Evolutionary conservation across 2,797 vertebrate genomes (phyloP), one percentile per base, ranked within the genome.

Genomic region (Intellagama lesueurii): DNA sequence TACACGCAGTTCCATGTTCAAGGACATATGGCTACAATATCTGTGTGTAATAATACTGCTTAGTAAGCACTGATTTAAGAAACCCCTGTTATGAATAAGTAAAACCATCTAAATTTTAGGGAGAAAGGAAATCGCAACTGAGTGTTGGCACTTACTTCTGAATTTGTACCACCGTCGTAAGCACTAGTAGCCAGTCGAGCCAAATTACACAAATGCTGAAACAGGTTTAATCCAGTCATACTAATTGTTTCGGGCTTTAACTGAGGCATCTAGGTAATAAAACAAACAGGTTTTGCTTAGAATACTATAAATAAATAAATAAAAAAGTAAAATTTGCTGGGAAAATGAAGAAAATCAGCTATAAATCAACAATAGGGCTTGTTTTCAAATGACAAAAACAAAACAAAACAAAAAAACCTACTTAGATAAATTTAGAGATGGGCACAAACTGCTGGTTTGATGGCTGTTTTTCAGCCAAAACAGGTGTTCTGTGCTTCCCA

Each of bases 141-240:
- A 75, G n/a, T 44, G 60, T 0, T 7, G 28, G 86, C 87, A 22
- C 95, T 95, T 95, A 99, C 99, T 98, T 99, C 99, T 0, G 98
- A 99, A 97, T 98, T 99, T 94, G 99, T 98, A 91, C 98, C 98
- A 85, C 98, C 99, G 95, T 99, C 99, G 70, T 99, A 98, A 0
- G 99, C 97, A 83, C 99, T 99, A 72, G 99, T 99, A 92, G 99
- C 99, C 91, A 99, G 96, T 2, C 99, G 98, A 81, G 99, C 99
- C 95, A 99, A 97, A 94, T 99, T 99, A 95, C 99, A 99, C 30
- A 99, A 97, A 94, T 99, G 99, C 91, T 99, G 99, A 93, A 99
- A 99, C 69, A 99, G 97, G 96, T 99, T 99, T 79, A 99, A 97
- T 60, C 99, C 99, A 0, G 99, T 99, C 99, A 99, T 99, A 92